A percentile compares a stretch with the other conserved stretches of the same genome.
Evolutionary conservation across 2,113 vertebrate genomes (phyloP).

Genomic region (Cynoglossus semilaevis): DNA sequence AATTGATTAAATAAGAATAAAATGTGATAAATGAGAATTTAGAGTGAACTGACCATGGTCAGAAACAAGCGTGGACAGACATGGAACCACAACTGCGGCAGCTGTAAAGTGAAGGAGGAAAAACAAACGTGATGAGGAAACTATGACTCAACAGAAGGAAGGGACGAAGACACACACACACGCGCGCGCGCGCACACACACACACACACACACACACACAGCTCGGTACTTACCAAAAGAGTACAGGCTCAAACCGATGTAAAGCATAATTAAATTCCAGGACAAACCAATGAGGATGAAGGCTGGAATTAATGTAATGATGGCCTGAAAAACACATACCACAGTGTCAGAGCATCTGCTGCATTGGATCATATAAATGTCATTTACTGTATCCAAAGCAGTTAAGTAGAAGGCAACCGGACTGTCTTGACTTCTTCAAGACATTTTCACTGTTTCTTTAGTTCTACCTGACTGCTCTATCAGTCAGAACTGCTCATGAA

Average conservation of each 20-base stretch:
- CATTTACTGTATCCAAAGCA: too few relatives aligned
- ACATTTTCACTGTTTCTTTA: too few relatives aligned
- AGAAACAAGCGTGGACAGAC: slow-evolving; percentile 88
- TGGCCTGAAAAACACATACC: slow-evolving; percentile 77
- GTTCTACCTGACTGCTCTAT: too few relatives aligned
- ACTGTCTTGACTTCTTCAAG: too few relatives aligned
- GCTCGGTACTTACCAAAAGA: slow-evolving; percentile 84
- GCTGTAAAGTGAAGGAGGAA: slow-evolving; percentile 72
- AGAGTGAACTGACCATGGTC: slow-evolving; percentile 81
- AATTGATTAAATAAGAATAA: too few relatives aligned
- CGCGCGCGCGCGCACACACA: too few relatives aligned
- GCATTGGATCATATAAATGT: too few relatives aligned
- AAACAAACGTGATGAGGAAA: slow-evolving; percentile 2
- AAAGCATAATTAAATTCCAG: slow-evolving; percentile 76
- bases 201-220: neutral
- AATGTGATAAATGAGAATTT: neutral
- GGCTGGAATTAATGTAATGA: slow-evolving; percentile 85
- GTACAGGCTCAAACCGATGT: slow-evolving; percentile 84
- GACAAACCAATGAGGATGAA: slow-evolving; percentile 90
- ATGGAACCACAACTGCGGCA: slow-evolving; percentile 91
- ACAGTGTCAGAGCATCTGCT: neutral
- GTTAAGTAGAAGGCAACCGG: too few relatives aligned
- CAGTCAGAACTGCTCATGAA: too few relatives aligned
- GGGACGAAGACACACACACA: too few relatives aligned
- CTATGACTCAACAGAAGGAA: too few relatives aligned